These are phyloP conservation scores for Pogonophryne albipinna DNA, from an alignment of 2,797 vertebrate species.

Conservation along the genomic window DNA sequence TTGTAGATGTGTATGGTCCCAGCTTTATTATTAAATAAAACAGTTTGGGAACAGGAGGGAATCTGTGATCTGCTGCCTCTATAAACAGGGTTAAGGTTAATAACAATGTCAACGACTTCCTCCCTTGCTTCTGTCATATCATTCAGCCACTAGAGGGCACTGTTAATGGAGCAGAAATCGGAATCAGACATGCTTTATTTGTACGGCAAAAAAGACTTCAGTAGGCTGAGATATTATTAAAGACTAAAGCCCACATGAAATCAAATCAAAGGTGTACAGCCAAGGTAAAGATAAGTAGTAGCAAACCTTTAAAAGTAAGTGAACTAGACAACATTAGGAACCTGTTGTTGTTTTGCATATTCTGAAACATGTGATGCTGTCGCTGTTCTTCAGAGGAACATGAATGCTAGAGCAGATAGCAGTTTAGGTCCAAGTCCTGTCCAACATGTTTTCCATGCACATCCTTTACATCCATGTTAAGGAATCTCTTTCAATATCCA, in stretches of 20 bases:
- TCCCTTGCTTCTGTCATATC: background rate
- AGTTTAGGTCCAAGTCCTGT: constrained; percentile 29
- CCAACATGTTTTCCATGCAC: constrained; percentile 56
- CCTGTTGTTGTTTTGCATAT: background rate
- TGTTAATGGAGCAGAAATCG: background rate
- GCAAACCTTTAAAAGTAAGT: no score
- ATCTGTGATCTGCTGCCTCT: no score
- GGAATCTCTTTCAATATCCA: constrained; percentile 63
- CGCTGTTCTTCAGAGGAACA: background rate
- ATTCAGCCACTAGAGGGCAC: background rate
- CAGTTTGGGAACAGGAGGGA: no score
- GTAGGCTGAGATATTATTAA: no score
- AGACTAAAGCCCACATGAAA: no score
- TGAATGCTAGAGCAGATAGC: constrained; percentile 12
- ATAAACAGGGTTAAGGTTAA: background rate
- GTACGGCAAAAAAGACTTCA: no score
- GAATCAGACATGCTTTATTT: no score
- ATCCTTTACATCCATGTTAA: constrained; percentile 61
- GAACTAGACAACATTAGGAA: no score
- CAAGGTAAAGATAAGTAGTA: no score
- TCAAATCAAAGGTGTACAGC: no score
- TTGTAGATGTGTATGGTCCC: no score
- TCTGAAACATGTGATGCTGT: background rate
- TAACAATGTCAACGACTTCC: background rate
- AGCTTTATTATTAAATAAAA: no score